Evolutionary conservation across 1,140 invertebrate genomes (phyloP).

Genomic region (Drosophila rufa): DNA sequence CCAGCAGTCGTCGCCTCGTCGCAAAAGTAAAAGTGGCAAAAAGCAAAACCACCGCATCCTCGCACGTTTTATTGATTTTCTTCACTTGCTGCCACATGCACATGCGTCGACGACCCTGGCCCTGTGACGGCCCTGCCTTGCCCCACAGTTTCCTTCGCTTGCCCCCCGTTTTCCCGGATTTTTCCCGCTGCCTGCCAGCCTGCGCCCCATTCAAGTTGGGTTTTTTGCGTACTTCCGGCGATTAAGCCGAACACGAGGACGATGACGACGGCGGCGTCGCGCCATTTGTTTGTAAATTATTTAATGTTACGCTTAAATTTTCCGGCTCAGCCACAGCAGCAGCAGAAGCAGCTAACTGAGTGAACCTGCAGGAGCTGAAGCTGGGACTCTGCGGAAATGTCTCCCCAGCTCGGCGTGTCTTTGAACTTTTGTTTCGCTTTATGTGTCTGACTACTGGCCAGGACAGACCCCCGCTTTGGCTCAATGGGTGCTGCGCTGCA

Average conservation of each 20-base stretch:
- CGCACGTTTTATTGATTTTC: conserved; percentile 83
- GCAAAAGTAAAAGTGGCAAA: conserved; percentile 80
- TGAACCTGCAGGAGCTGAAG: conserved; percentile 28
- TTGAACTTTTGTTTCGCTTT: conserved; percentile 77
- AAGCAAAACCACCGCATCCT: conserved; percentile 60
- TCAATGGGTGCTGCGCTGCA: conserved; percentile 1
- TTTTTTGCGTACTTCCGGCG: conserved; percentile 74
- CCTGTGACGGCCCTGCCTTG: conserved; percentile 28
- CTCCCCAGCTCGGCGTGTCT: conserved; percentile 43
- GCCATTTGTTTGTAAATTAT: conserved; percentile 83
- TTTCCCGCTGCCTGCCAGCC: conserved; percentile 9
- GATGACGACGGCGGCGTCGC: conserved; percentile 46
- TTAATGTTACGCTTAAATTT: conserved; percentile 84
- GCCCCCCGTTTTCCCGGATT: background rate
- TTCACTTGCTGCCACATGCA: conserved; percentile 69
- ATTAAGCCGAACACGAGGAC: conserved; percentile 64
- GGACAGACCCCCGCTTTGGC: conserved; percentile 13
- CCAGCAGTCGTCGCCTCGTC: conserved; percentile 58
- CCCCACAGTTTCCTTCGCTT: background rate
- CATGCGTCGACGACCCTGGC: conserved; percentile 74
- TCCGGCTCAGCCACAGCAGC: conserved; percentile 62
- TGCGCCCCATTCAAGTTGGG: conserved; percentile 38
- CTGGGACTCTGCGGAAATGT: conserved; percentile 25
- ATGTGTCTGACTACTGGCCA: conserved; percentile 58
- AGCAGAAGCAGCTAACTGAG: conserved; percentile 49